Evolutionary conservation across 2,113 vertebrate species (phyloP).

Genomic region (Pelodiscus sinensis): DNA sequence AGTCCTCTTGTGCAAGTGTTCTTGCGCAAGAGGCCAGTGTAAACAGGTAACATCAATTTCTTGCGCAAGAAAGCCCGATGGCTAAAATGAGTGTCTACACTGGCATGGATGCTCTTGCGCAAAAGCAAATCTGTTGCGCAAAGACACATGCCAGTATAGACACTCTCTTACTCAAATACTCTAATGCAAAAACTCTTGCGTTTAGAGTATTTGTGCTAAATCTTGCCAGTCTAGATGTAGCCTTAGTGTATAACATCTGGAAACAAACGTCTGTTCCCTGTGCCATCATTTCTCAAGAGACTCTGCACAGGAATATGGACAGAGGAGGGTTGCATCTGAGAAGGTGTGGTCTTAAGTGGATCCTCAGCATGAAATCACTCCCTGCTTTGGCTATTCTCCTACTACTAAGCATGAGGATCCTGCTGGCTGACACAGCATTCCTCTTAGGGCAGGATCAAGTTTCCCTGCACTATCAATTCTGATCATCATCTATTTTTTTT

Average conservation of each 20-base stretch:
- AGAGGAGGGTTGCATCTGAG: neutral
- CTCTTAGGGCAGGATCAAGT: neutral
- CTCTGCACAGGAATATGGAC: neutral
- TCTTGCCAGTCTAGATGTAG: too few relatives aligned
- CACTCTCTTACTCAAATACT: too few relatives aligned
- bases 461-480: neutral
- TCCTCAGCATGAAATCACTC: neutral
- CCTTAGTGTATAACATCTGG: neutral
- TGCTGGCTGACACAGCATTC: neutral
- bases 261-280: neutral
- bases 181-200: too few relatives aligned
- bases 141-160: too few relatives aligned
- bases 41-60: too few relatives aligned
- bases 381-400: neutral
- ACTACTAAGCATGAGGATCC: neutral
- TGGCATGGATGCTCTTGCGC: too few relatives aligned
- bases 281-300: neutral
- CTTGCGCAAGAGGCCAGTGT: too few relatives aligned
- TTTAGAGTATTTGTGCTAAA: too few relatives aligned
- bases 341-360: neutral
- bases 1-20: too few relatives aligned
- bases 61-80: too few relatives aligned
- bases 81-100: too few relatives aligned
- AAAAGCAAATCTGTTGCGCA: too few relatives aligned
- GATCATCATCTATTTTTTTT: neutral